Percentiles rank a stretch among this genome's conserved stretches.
phyloP scores from a whole-genome alignment of 23 tunicate species.

The Styela plicata region DNA sequence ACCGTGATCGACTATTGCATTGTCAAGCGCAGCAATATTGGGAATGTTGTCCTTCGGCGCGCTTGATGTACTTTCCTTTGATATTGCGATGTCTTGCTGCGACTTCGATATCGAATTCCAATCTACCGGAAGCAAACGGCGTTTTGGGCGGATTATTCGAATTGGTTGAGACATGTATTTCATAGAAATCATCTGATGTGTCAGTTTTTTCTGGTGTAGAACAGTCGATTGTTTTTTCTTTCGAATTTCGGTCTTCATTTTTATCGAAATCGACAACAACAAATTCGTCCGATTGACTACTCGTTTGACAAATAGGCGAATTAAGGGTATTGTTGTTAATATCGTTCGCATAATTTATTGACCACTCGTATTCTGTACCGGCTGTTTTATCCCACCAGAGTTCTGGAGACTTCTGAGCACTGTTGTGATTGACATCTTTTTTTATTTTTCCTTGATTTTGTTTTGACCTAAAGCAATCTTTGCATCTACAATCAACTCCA shows the following conservation, averaged over 20 bases:
- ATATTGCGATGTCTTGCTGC: background rate
- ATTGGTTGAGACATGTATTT: background rate
- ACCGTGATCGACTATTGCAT: background rate
- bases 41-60: background rate
- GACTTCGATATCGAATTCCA: background rate
- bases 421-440: background rate
- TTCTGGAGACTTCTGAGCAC: background rate
- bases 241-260: background rate
- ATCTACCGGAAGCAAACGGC: slow-evolving; percentile 4
- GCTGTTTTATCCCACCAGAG: background rate
- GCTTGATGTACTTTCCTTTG: background rate
- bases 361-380: background rate
- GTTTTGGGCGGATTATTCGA: background rate
- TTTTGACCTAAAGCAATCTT: background rate
- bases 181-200: background rate
- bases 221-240: background rate
- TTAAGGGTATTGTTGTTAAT: background rate
- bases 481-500: background rate
- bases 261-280: background rate
- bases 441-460: background rate
- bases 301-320: background rate
- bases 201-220: background rate
- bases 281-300: background rate
- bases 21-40: slow-evolving; percentile 6
- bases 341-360: background rate